Conservation (phyloP, 1,140 invertebrate species). For the Drosophila sulfurigaster region DNA sequence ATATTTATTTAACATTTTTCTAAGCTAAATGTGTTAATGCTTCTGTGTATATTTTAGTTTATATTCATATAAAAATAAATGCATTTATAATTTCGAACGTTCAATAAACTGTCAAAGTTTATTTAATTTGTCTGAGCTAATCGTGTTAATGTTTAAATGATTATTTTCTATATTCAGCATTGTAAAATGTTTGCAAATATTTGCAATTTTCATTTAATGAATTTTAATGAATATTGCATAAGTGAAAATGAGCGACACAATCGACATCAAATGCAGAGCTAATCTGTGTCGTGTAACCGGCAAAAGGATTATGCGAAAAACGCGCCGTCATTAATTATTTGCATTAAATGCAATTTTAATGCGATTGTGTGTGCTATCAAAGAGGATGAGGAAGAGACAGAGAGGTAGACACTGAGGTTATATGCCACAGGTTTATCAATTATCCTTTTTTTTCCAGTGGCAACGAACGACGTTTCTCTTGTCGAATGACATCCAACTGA, state of each 20-base stretch:
- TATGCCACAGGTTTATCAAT: conserved; percentile 55
- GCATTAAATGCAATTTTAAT: conserved; percentile 41
- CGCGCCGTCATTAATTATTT: conserved; percentile 26
- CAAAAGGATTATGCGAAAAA: conserved; percentile 36
- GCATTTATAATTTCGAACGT: neutral
- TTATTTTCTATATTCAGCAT: neutral
- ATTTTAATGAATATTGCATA: conserved; percentile 58
- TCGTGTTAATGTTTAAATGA: neutral
- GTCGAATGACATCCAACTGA: conserved; percentile 22
- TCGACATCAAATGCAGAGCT: conserved; percentile 1
- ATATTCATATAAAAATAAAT: too few species aligned
- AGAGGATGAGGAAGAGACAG: neutral
- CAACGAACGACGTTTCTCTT: neutral
- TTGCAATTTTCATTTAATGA: conserved; percentile 27
- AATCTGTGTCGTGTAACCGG: conserved; percentile 23
- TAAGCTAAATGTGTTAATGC: too few species aligned
- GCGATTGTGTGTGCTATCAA: conserved; percentile 20
- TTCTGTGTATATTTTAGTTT: too few species aligned
- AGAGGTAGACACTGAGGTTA: neutral
- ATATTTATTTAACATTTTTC: too few species aligned
- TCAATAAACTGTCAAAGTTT: neutral
- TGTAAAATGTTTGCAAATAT: conserved; percentile 4
- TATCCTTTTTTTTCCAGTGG: conserved; percentile 28
- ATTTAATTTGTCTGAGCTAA: neutral
- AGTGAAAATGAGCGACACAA: neutral